Conservation (phyloP, 2,888 invertebrate species). For the Sepioteuthis lessoniana region DNA sequence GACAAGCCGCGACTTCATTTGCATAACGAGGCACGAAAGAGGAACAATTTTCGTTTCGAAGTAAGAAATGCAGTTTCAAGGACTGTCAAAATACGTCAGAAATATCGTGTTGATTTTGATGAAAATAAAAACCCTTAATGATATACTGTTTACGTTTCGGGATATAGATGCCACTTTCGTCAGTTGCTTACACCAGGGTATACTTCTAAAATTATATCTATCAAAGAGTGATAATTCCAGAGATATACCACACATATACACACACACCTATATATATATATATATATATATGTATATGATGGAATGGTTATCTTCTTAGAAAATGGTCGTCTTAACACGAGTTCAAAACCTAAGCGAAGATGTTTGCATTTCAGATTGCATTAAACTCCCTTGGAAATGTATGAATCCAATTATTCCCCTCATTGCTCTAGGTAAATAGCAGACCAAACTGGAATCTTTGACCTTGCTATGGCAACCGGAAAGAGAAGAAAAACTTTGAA, state of each 20-base stretch:
- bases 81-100: slow-evolving; percentile 9
- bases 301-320: no score
- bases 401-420: no score
- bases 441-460: no score
- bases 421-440: no score
- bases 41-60: neutral
- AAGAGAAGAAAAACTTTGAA: no score
- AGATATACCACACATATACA: neutral
- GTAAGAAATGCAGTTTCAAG: neutral
- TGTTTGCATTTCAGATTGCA: no score
- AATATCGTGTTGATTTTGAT: neutral
- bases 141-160: neutral
- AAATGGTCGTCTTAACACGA: no score
- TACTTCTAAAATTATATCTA: neutral
- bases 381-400: no score
- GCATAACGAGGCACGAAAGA: neutral
- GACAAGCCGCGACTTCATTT: neutral
- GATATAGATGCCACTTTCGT: neutral
- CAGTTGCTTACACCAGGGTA: neutral
- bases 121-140: neutral
- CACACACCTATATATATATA: neutral
- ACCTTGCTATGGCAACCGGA: no score
- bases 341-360: no score
- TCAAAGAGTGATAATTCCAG: neutral
- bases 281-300: neutral